Evolutionary conservation across 2,113 vertebrate species (phyloP).

Genomic region (Laterallus jamaicensis): DNA sequence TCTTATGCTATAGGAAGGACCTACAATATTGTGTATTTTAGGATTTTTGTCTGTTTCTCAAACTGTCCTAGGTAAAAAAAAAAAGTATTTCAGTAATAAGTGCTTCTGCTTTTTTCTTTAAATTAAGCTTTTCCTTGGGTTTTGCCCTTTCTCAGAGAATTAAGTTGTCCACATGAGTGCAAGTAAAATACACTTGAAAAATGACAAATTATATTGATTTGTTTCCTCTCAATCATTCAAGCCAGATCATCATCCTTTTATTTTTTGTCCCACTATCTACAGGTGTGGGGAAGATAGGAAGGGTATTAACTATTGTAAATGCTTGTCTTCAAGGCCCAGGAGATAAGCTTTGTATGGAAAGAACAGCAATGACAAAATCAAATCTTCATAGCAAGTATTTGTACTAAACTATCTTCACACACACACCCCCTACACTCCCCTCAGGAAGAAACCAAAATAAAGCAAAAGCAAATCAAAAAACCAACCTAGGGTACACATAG

Average conservation of each 20-base stretch:
- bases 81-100: background rate
- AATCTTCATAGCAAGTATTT: background rate
- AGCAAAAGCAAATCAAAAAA: too few relatives aligned
- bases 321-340: conserved; percentile 1
- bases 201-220: conserved; percentile 58
- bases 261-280: background rate
- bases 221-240: conserved; percentile 31
- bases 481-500: background rate
- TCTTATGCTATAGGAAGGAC: background rate
- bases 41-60: background rate
- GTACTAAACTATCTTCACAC: background rate
- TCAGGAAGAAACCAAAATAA: too few relatives aligned
- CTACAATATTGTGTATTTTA: background rate
- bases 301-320: background rate
- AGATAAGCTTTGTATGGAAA: background rate
- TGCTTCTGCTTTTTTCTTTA: background rate
- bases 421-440: too few relatives aligned
- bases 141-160: conserved; percentile 50
- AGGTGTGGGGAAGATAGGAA: background rate
- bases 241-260: conserved; percentile 50
- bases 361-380: background rate
- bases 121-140: conserved; percentile 32
- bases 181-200: conserved; percentile 36
- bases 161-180: conserved; percentile 12
- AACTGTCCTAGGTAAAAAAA: background rate